phyloP scores from a whole-genome alignment of 2,888 invertebrate species.

The Lepidonotus clava region DNA sequence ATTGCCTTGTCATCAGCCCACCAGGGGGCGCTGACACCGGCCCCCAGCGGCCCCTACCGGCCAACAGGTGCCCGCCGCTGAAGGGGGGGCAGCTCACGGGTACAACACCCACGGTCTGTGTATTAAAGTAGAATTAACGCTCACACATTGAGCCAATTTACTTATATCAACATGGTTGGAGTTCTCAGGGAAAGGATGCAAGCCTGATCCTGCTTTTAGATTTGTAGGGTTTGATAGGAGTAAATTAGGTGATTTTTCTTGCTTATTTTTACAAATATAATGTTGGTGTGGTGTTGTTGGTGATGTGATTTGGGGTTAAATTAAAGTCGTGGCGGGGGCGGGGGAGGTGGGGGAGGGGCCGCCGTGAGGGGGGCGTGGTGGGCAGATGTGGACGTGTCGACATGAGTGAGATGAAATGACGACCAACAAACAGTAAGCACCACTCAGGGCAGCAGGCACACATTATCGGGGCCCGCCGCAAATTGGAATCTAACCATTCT shows the following conservation, averaged over 20 bases:
- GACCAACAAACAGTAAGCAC: not conserved
- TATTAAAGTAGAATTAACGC: too few species aligned
- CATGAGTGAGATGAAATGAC: not conserved
- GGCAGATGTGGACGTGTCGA: not conserved
- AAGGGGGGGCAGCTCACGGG: too few species aligned
- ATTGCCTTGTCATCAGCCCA: not conserved
- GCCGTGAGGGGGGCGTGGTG: not conserved
- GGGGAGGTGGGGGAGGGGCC: not conserved
- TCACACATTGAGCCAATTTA: too few species aligned
- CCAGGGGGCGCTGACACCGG: not conserved
- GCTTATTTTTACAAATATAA: too few species aligned
- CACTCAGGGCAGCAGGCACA: not conserved
- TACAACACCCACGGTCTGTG: too few species aligned
- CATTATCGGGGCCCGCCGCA: too few species aligned
- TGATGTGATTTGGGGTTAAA: not conserved
- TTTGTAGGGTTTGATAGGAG: too few species aligned
- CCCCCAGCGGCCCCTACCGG: not conserved
- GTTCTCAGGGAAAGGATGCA: too few species aligned
- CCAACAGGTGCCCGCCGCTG: not conserved
- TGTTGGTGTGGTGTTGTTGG: too few species aligned
- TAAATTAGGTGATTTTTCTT: too few species aligned
- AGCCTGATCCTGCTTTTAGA: too few species aligned
- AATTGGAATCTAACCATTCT: conserved; percentile 38
- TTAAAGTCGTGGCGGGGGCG: not conserved
- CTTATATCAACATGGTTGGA: too few species aligned